Evolutionary conservation across 2,888 invertebrate species (phyloP).

Genomic region (Gymnosoma rotundatum): DNA sequence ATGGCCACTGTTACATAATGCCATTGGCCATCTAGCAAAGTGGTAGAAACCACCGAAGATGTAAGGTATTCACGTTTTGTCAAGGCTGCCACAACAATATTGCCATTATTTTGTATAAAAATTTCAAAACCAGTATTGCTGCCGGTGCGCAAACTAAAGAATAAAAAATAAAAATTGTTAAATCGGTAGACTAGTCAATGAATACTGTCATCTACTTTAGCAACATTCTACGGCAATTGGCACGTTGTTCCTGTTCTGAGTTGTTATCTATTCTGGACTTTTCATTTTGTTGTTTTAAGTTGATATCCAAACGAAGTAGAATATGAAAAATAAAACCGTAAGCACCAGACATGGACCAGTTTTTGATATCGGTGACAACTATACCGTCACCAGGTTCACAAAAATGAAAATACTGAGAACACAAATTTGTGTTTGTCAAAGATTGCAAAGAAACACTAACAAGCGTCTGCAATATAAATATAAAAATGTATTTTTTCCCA

Average conservation of each 20-base stretch:
- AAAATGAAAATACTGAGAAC: conserved; percentile 84
- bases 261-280: conserved; percentile 32
- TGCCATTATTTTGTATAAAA: conserved; percentile 84
- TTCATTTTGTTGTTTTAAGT: conserved; percentile 60
- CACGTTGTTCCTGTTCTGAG: conserved; percentile 69
- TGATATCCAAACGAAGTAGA: conserved; percentile 83
- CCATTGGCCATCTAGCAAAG: conserved; percentile 83
- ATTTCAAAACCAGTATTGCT: conserved; percentile 85
- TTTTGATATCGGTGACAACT: conserved; percentile 83
- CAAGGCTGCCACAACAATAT: conserved; percentile 84
- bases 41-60: conserved; percentile 82
- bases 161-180: not conserved
- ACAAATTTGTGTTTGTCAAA: conserved; percentile 79
- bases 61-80: conserved; percentile 85
- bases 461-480: conserved; percentile 75
- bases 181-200: not conserved
- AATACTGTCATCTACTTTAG: conserved; percentile 71
- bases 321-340: conserved; percentile 85
- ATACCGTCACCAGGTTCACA: conserved; percentile 83
- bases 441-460: conserved; percentile 80
- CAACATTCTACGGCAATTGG: conserved; percentile 82
- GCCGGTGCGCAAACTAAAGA: conserved; percentile 82
- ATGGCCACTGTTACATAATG: conserved; percentile 84
- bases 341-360: conserved; percentile 84
- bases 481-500: not conserved